Evolutionary conservation across 2,113 vertebrate genomes (phyloP).

Genomic region (Tragelaphus imberbis): DNA sequence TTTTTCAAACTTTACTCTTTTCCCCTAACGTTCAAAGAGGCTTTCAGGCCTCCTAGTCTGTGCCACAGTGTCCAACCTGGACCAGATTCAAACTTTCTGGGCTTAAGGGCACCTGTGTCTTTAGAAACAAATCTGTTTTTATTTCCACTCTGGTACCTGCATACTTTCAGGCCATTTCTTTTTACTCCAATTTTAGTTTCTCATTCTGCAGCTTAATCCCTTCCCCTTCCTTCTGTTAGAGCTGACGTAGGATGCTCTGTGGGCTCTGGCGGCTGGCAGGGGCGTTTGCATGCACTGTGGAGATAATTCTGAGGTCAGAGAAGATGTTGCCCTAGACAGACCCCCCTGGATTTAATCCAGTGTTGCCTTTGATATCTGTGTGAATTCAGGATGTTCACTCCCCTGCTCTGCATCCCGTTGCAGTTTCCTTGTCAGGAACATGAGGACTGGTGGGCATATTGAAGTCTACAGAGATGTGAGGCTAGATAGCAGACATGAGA

Average conservation of each 20-base stretch:
- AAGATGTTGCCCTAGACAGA: background rate
- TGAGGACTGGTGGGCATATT: accelerated
- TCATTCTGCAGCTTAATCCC: background rate
- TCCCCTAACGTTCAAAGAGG: background rate
- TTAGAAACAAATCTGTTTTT: background rate
- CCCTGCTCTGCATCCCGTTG: accelerated
- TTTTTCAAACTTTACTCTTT: background rate
- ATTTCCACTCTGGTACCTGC: background rate
- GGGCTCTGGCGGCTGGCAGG: background rate
- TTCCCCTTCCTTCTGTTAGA: background rate
- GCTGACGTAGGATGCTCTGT: accelerated
- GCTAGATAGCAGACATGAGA: no score
- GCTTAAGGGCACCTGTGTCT: background rate
- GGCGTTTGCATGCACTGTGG: background rate
- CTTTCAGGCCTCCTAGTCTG: background rate
- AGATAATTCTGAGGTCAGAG: background rate
- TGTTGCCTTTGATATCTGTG: background rate
- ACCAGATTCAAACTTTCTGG: background rate
- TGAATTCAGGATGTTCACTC: background rate
- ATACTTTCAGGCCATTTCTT: background rate
- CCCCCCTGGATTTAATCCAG: background rate
- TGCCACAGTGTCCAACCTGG: background rate
- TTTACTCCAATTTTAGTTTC: background rate
- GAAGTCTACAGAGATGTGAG: background rate
- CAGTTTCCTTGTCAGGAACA: background rate